These are phyloP conservation scores for Gorsachius goisagi DNA, from an alignment of 2,113 vertebrate genomes.

Conservation along the genomic window DNA sequence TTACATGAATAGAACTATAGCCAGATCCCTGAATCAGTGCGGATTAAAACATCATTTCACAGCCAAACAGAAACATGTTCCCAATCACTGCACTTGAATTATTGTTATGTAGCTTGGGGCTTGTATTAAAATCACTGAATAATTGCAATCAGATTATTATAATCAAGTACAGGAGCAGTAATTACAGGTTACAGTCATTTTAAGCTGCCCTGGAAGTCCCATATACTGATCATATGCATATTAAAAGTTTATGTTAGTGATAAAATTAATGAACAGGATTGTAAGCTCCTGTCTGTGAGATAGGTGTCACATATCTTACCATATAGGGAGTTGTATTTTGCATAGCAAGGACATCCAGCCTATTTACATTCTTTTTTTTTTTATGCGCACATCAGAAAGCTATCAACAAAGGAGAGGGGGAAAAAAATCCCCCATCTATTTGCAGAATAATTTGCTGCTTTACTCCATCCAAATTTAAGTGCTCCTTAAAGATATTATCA, in stretches of 20 bases:
- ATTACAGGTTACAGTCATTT: constrained; percentile 99
- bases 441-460: not conserved
- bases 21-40: constrained; percentile 79
- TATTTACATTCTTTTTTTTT: constrained; percentile 7
- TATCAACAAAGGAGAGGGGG: not conserved
- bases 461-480: not conserved
- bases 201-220: constrained; percentile 94
- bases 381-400: not conserved
- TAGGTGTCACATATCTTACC: constrained; percentile 66
- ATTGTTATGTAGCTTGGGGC: constrained; percentile 99
- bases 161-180: constrained; percentile 99
- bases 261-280: constrained; percentile 99
- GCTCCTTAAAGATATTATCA: not conserved
- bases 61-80: constrained; percentile 97
- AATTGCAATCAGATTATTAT: constrained; percentile 99
- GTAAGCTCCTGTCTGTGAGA: constrained; percentile 84
- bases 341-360: constrained; percentile 42
- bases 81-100: constrained; percentile 97
- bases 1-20: constrained; percentile 79
- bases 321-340: constrained; percentile 52
- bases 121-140: constrained; percentile 99
- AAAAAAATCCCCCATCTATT: not conserved
- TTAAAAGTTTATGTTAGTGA: constrained; percentile 99
- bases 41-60: constrained; percentile 93
- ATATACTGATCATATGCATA: constrained; percentile 90